Evolutionary conservation across 2,113 vertebrate genomes (phyloP).

Genomic region (Beaufortia kweichowensis): DNA sequence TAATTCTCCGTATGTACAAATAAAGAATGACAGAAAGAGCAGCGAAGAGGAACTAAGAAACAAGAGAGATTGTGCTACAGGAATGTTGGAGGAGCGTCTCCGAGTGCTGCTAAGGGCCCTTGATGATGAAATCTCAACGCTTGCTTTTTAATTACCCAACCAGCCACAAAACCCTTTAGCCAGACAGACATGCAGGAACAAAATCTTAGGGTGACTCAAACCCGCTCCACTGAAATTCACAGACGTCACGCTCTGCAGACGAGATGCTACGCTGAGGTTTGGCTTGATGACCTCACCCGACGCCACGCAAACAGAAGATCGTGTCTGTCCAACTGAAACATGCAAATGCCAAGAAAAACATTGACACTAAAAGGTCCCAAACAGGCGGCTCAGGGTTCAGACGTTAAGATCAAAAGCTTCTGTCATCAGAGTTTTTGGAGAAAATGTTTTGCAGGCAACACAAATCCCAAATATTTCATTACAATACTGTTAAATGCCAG

Average conservation of each 20-base stretch:
- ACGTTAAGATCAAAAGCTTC: too few species aligned
- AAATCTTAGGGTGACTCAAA: slow-evolving; percentile 59
- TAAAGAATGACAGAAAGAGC: not conserved
- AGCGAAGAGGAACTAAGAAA: not conserved
- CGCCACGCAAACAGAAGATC: too few species aligned
- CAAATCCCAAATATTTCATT: too few species aligned
- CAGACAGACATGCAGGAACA: slow-evolving; percentile 49
- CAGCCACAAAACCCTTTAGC: slow-evolving; percentile 69
- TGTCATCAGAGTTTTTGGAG: too few species aligned
- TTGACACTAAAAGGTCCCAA: too few species aligned
- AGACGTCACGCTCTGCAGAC: slow-evolving; percentile 58
- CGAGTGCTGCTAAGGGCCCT: slow-evolving; percentile 59
- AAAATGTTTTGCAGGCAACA: too few species aligned
- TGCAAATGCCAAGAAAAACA: too few species aligned
- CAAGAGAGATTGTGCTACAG: not conserved
- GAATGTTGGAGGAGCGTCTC: slow-evolving; percentile 46
- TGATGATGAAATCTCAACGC: slow-evolving; percentile 75
- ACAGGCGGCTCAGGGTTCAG: too few species aligned
- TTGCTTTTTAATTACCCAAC: slow-evolving; percentile 79
- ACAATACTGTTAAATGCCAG: too few species aligned
- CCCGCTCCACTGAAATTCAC: slow-evolving; percentile 7
- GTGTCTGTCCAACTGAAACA: too few species aligned
- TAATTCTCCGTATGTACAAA: not conserved
- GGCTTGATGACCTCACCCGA: slow-evolving; percentile 51
- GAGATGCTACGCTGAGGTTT: slow-evolving; percentile 57